Evolutionary conservation across 2,888 invertebrate species (phyloP).

Genomic region (Chesias legatella): DNA sequence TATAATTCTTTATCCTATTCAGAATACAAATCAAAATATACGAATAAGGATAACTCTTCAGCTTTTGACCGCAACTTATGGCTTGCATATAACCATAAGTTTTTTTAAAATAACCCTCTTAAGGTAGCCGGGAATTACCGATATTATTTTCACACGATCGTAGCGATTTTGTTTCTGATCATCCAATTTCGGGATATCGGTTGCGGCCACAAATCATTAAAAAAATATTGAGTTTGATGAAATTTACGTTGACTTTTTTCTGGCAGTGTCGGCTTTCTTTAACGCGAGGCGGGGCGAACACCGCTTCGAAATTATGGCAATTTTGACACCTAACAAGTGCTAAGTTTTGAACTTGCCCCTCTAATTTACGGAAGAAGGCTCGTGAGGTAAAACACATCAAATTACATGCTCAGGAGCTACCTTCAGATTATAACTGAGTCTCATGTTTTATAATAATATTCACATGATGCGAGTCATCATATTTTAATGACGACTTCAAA

Average conservation of each 20-base stretch:
- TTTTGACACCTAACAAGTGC: conserved; percentile 78
- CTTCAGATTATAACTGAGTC: conserved; percentile 54
- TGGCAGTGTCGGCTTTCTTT: conserved; percentile 72
- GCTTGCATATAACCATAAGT: too few species aligned
- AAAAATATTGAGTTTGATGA: conserved; percentile 60
- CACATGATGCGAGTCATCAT: conserved; percentile 63
- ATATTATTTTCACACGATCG: conserved; percentile 73
- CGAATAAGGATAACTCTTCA: conserved; percentile 1
- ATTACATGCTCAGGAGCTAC: conserved; percentile 52
- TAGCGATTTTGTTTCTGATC: conserved; percentile 63
- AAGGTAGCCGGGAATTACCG: conserved; percentile 38
- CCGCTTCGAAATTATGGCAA: conserved; percentile 74
- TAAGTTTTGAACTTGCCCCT: conserved; percentile 67
- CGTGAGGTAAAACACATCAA: conserved; percentile 18
- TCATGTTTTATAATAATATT: conserved; percentile 70
- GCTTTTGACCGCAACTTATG: too few species aligned
- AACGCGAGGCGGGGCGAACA: conserved; percentile 62
- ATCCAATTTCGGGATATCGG: conserved; percentile 72
- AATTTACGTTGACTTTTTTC: conserved; percentile 44
- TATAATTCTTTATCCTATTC: too few species aligned
- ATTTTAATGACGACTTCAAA: conserved; percentile 66
- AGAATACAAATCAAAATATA: too few species aligned
- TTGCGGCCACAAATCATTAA: conserved; percentile 74
- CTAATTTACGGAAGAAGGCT: conserved; percentile 61
- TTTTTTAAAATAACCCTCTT: conserved; percentile 22